Evolutionary conservation across 2,888 invertebrate species (phyloP).

Genomic region (Dynastes hyllus): DNA sequence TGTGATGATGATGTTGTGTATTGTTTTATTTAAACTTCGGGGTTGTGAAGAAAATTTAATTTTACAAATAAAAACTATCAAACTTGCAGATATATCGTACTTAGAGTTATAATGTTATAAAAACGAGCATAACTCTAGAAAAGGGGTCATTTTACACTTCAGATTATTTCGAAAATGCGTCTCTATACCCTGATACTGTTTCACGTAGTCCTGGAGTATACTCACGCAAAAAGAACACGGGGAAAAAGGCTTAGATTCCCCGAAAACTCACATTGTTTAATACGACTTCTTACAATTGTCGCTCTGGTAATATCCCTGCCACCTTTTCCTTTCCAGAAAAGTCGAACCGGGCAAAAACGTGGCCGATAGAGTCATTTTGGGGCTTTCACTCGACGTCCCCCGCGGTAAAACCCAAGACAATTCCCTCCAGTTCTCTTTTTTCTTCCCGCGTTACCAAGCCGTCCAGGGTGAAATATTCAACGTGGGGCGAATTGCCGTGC

Average conservation of each 20-base stretch:
- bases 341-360: background rate
- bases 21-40: too few relatives aligned
- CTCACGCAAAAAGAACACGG: background rate
- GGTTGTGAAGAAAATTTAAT: too few relatives aligned
- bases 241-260: background rate
- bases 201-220: background rate
- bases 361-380: conserved; percentile 1
- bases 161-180: background rate
- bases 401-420: conserved; percentile 2
- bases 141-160: too few relatives aligned
- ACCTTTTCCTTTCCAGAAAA: too few relatives aligned
- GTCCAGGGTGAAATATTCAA: conserved; percentile 26
- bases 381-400: background rate
- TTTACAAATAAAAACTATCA: too few relatives aligned
- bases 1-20: too few relatives aligned
- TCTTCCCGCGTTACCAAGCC: background rate
- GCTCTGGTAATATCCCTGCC: too few relatives aligned
- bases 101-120: too few relatives aligned
- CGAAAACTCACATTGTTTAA: conserved; percentile 8
- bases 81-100: too few relatives aligned
- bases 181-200: background rate
- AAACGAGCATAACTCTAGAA: too few relatives aligned
- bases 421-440: background rate
- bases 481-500: conserved; percentile 32
- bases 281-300: background rate